Conservation (phyloP, 1,140 invertebrate genomes). For the Drosophila sp. region DNA sequence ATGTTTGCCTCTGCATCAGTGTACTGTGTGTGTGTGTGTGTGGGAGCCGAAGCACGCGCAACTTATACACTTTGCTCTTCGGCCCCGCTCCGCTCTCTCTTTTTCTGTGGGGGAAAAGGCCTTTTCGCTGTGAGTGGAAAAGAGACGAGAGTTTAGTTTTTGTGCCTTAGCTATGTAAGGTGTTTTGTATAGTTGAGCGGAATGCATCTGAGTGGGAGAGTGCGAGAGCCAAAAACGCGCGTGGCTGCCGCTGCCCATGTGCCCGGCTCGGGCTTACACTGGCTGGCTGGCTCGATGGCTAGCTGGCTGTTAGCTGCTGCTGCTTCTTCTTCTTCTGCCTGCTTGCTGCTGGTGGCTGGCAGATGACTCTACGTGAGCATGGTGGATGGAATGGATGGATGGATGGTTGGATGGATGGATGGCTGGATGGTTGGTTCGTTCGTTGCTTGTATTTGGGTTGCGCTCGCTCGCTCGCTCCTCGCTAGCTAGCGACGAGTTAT, state of each 20-base stretch:
- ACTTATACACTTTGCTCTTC: constrained; percentile 38
- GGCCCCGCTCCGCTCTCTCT: constrained; percentile 39
- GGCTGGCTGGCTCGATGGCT: constrained; percentile 56
- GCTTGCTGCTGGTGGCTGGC: constrained; percentile 15
- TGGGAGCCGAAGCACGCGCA: constrained; percentile 67
- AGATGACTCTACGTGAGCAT: constrained; percentile 8
- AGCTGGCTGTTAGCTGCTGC: constrained; percentile 2
- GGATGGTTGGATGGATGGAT: constrained; percentile 1
- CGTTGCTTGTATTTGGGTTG: constrained; percentile 1
- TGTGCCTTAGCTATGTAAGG: constrained; percentile 70
- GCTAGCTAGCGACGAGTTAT: background rate
- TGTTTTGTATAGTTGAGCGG: constrained; percentile 72
- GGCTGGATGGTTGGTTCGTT: background rate
- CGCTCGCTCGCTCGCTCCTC: background rate
- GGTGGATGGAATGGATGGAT: constrained; percentile 16
- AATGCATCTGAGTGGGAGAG: constrained; percentile 78
- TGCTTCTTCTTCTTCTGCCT: constrained; percentile 1
- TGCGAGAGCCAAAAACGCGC: constrained; percentile 61
- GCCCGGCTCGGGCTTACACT: constrained; percentile 72
- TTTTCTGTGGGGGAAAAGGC: constrained; percentile 6
- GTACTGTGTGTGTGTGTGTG: background rate
- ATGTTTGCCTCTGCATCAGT: constrained; percentile 7
- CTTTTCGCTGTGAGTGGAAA: constrained; percentile 52
- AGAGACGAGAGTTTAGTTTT: constrained; percentile 63
- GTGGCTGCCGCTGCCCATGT: constrained; percentile 57